Evolutionary conservation across 2,888 invertebrate genomes (phyloP), one percentile per base, ranked within the genome.

Genomic region (Pristionchus entomophagus): DNA sequence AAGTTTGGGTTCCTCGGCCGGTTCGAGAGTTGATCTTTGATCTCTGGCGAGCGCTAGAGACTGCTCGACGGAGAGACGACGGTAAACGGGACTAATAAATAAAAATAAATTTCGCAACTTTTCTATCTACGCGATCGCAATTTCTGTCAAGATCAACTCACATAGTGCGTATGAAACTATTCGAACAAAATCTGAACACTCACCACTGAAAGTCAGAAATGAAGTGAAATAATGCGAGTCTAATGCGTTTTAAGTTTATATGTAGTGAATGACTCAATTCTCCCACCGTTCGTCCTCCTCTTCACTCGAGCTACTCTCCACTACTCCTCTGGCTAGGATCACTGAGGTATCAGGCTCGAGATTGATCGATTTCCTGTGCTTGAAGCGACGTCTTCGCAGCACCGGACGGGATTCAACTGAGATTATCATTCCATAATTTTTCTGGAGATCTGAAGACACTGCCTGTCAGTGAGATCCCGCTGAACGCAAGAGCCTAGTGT

Each of bases 321-420:
- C 32, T n/a, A 49, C 65, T 62, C 83, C 83, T 65, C 65, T 51
- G 14, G 83, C 62, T 0, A 84, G 65, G 12, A 84, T 84, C 22
- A 65, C 45, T 0, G 53, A 45, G 1, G 83, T 84, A 26, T 41
- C 62, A 0, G 83, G 83, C 14, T 84, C 83, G 49, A 84, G 62
- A 84, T 62, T 84, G 45, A 84, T 41, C 32, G 49, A 65, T 22
- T 84, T 84, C 32, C 83, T 62, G 82, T 82, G 82, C 38, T 82
- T 53, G 59, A 59, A 59, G 0, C 35, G 59, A 59, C 82, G 82
- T 32, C 82, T 17, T 14, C 82, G 82, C 10, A 82, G 38, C 8
- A 82, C 82, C 10, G 82, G 82, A n/a, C 82, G 82, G 41, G 82
- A 59, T 29, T 82, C 82, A n/a, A 53, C 78, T 80, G 78, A 1